phyloP scores from a whole-genome alignment of 2,888 invertebrate genomes.

The Operophtera brumata region DNA sequence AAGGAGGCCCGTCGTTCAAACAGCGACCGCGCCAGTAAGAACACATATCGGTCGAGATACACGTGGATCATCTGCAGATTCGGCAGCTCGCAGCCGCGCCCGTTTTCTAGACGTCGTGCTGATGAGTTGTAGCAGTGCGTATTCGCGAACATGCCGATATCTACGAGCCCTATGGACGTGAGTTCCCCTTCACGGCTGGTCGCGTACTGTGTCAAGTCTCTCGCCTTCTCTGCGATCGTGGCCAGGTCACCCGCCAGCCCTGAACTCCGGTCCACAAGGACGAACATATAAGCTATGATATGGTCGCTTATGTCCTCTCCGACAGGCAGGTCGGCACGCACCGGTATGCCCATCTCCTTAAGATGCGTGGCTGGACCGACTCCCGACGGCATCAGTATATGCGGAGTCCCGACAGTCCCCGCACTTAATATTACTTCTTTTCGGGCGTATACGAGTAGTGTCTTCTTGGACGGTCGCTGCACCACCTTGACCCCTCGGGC shows the following conservation, averaged over 20 bases:
- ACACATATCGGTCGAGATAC: constrained; percentile 12
- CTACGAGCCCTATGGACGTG: constrained; percentile 53
- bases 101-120: constrained; percentile 34
- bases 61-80: constrained; percentile 47
- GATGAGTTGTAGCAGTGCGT: constrained; percentile 53
- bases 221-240: not conserved
- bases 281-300: constrained; percentile 40
- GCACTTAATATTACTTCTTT: constrained; percentile 59
- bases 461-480: constrained; percentile 9
- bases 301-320: constrained; percentile 58
- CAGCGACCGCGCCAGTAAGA: not conserved
- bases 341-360: constrained; percentile 38
- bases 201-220: constrained; percentile 36
- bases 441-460: constrained; percentile 39
- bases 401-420: constrained; percentile 56
- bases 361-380: constrained; percentile 54
- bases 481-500: constrained; percentile 48
- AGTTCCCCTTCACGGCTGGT: constrained; percentile 41
- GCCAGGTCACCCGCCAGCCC: not conserved
- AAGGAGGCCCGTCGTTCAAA: constrained; percentile 18
- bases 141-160: constrained; percentile 50
- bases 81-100: constrained; percentile 49
- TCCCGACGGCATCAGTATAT: constrained; percentile 60
- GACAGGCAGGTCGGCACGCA: constrained; percentile 50
- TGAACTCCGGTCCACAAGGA: constrained; percentile 32